phyloP scores from a whole-genome alignment of 2,113 vertebrate genomes.

The Fulica atra region DNA sequence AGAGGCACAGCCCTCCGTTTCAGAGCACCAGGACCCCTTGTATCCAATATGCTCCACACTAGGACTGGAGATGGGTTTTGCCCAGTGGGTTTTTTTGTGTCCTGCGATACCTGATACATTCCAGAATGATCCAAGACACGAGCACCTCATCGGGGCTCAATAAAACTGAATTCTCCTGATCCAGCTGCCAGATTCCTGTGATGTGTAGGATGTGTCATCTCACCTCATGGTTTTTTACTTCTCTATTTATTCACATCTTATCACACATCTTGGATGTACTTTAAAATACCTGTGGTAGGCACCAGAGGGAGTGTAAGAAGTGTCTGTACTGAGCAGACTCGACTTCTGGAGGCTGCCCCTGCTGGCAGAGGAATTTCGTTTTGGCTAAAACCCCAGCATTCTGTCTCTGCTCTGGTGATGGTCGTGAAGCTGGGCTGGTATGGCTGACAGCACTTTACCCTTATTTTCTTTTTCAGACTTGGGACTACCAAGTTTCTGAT shows the following conservation, averaged over 20 bases:
- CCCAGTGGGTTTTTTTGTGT: not conserved
- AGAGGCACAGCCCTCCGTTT: not conserved
- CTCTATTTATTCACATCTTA: not conserved
- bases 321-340: not conserved
- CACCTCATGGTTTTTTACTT: accelerated
- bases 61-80: not conserved
- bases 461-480: not conserved
- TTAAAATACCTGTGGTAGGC: not conserved
- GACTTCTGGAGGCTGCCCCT: not conserved
- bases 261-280: not conserved
- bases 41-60: accelerated
- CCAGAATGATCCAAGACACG: not conserved
- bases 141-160: not conserved
- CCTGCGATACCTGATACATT: not conserved
- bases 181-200: not conserved
- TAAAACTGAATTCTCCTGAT: not conserved
- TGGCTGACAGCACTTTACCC: not conserved
- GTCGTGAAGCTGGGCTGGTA: not conserved
- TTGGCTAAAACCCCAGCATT: not conserved
- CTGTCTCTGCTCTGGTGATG: not conserved
- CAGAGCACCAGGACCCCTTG: not conserved
- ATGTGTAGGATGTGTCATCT: not conserved
- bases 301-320: not conserved
- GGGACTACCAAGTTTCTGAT: not conserved
- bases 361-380: not conserved